Conservation (phyloP, 1,140 invertebrate species). For the Drosophila subobscura region DNA sequence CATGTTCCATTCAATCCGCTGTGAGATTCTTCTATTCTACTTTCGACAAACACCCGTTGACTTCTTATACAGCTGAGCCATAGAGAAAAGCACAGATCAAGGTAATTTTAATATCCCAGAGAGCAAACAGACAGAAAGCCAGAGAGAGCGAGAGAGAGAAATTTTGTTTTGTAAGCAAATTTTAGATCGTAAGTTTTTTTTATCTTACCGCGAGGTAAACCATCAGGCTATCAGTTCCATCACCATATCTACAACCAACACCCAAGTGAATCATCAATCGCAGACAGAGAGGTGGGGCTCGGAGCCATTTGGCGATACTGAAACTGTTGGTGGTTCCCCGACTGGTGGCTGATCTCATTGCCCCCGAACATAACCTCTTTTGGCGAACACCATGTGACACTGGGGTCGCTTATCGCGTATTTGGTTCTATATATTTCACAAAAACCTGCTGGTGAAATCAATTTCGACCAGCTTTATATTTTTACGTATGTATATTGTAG, state of each 20-base stretch:
- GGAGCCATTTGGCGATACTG: background rate
- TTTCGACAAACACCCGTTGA: constrained; percentile 74
- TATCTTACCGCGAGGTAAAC: constrained; percentile 21
- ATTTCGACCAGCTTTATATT: constrained; percentile 22
- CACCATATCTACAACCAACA: background rate
- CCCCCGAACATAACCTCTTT: constrained; percentile 14
- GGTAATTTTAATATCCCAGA: constrained; percentile 1
- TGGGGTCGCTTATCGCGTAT: constrained; percentile 38
- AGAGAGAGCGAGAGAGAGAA: background rate
- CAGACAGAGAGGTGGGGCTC: constrained; percentile 15
- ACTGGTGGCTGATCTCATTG: constrained; percentile 16
- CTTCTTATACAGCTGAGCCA: constrained; percentile 15
- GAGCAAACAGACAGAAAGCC: background rate
- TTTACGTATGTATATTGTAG: background rate
- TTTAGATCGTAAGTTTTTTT: background rate
- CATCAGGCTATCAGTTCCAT: constrained; percentile 1
- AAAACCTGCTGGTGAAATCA: constrained; percentile 59
- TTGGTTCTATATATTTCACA: constrained; percentile 38
- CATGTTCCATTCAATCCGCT: constrained; percentile 58
- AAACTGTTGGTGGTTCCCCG: background rate
- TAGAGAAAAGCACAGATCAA: background rate
- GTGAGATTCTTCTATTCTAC: constrained; percentile 82
- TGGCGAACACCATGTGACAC: constrained; percentile 49
- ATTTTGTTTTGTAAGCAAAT: background rate
- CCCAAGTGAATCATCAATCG: constrained; percentile 20